Conservation (phyloP, 2,888 invertebrate species). For the Geotrupes spiniger region DNA sequence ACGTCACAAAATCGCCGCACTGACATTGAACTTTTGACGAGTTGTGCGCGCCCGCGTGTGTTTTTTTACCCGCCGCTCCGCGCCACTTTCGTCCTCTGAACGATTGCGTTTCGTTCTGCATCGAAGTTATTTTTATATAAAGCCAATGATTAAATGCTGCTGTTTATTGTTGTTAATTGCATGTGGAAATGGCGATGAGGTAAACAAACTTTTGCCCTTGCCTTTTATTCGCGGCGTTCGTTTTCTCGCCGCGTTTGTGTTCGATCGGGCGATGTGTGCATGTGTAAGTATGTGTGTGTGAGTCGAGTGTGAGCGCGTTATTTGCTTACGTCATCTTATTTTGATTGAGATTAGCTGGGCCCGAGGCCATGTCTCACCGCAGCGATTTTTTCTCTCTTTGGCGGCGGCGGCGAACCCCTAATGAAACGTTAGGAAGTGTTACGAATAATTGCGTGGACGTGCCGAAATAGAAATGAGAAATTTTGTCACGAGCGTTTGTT, state of each 20-base stretch:
- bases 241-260: no score
- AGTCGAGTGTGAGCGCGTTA: no score
- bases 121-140: conserved; percentile 7
- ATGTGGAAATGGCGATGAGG: conserved; percentile 32
- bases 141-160: conserved; percentile 14
- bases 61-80: no score
- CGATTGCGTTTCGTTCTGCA: conserved; percentile 6
- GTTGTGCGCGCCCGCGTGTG: no score
- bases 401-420: no score
- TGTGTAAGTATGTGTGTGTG: no score
- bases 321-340: conserved; percentile 21
- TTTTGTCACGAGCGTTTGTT: no score
- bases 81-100: conserved; percentile 1
- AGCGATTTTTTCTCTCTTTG: no score
- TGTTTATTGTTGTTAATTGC: conserved; percentile 20
- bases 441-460: no score
- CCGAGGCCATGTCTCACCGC: conserved; percentile 8
- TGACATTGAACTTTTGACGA: background rate
- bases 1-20: background rate
- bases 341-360: conserved; percentile 22
- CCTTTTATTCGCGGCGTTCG: conserved; percentile 7
- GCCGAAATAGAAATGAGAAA: no score
- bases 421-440: no score
- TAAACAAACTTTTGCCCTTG: conserved; percentile 52
- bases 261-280: no score